Evolutionary conservation across 2,113 vertebrate species (phyloP), one percentile per base, ranked within the genome.

Genomic region (Cettia cetti): DNA sequence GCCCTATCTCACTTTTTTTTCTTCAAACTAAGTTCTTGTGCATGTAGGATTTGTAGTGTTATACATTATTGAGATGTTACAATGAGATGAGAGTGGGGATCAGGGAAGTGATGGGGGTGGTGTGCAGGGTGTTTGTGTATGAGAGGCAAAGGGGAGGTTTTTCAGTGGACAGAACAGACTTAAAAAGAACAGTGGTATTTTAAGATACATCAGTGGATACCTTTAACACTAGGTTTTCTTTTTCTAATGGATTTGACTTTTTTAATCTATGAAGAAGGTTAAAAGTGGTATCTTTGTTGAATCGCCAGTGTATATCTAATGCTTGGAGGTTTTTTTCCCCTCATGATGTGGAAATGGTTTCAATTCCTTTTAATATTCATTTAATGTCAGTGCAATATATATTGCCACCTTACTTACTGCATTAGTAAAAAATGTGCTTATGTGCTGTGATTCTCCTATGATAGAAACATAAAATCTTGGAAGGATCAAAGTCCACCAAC

Each of bases 401-500:
- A 97, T 96, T 95, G 95, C 92, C 90, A 92, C 88, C 95, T 97
- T 97, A 79, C 94, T 96, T 96, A 97, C 94, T 91, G 94, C 96
- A 95, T 97, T 97, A 97, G 96, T 97, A 96, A 97, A 96, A 97
- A 96, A 97, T 96, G 94, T 95, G 96, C 96, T 97, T 97, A 97
- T 97, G 97, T 92, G 95, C 95, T 93, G 84, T 96, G 95, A 96
- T 97, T 97, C 95, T 97, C 94, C 96, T 96, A 84, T 91, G 96
- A 97, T 95, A 96, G 95, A 97, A 97, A 81, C 96, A 97, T 97
- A 97, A 97, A 97, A 97, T 97, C 95, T 95, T 24, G 9, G 94
- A 95, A 96, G 90, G 96, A 97, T 96, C 95, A 97, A 97, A 97
- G 96, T 96, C 96, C 97, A 97, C 95, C 93, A 96, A 95, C 88